These are phyloP conservation scores for Sminthurinus signatus DNA, from an alignment of 1,140 invertebrate genomes.

Conservation along the genomic window DNA sequence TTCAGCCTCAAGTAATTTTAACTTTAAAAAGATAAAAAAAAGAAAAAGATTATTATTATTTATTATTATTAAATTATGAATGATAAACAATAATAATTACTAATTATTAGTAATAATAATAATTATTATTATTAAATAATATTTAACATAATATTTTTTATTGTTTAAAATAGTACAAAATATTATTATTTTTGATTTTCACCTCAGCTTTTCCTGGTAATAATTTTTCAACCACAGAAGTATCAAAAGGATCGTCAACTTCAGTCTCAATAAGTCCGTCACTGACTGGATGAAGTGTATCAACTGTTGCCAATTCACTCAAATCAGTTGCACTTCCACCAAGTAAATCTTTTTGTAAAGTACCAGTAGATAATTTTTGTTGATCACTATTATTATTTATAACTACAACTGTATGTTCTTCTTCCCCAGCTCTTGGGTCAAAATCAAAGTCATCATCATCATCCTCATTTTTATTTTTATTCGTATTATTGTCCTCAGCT, in stretches of 20 bases:
- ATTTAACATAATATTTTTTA: no score
- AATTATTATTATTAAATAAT: no score
- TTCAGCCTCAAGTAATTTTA: conserved; percentile 71
- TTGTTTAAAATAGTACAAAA: no score
- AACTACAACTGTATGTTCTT: conserved; percentile 1
- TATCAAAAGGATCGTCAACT: conserved; percentile 78
- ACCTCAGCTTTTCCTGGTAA: conserved; percentile 68
- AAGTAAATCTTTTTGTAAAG: conserved; percentile 53
- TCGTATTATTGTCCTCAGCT: conserved; percentile 43
- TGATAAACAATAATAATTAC: no score
- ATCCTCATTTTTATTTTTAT: conserved; percentile 36
- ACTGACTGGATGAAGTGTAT: conserved; percentile 46
- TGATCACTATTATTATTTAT: no score
- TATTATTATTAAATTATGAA: no score
- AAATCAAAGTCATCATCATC: conserved; percentile 61
- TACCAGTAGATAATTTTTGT: no score
- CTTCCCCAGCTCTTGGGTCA: conserved; percentile 58
- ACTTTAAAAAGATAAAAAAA: no score
- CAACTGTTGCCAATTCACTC: conserved; percentile 54
- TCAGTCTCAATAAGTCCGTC: conserved; percentile 43
- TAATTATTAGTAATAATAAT: no score
- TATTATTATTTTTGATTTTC: no score
- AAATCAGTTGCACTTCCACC: conserved; percentile 69
- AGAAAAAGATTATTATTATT: no score
- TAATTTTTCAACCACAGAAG: conserved; percentile 63